Conservation (phyloP, 1,140 invertebrate genomes). For the Gerris buenoi region DNA sequence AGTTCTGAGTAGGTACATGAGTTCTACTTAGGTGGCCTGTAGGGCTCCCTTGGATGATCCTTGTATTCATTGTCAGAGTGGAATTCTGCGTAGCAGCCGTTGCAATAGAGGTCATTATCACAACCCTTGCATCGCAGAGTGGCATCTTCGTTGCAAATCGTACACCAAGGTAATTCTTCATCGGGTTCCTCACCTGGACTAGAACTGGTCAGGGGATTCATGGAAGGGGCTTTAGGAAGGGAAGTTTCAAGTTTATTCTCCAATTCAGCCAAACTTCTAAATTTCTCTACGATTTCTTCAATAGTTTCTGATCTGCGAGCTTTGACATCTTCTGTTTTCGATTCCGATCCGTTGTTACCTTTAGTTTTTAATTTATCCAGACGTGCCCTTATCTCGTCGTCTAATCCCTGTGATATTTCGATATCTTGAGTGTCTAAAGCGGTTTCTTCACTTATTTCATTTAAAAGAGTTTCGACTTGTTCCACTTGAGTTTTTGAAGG, state of each 20-base stretch:
- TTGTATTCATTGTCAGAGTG: conserved; percentile 22
- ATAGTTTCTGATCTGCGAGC: not conserved
- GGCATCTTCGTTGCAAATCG: conserved; percentile 61
- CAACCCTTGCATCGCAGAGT: conserved; percentile 48
- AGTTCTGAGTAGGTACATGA: no score
- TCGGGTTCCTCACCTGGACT: not conserved
- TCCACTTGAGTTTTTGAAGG: not conserved
- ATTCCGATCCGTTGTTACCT: not conserved
- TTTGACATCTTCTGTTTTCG: not conserved
- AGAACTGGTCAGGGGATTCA: not conserved
- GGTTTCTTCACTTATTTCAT: not conserved
- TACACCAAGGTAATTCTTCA: conserved; percentile 38
- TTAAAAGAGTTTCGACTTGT: not conserved
- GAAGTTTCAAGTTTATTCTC: not conserved
- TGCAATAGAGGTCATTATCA: conserved; percentile 53
- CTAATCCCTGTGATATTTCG: not conserved
- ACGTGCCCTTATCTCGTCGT: not conserved
- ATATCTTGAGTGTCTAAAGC: not conserved
- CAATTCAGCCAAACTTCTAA: not conserved
- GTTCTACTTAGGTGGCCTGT: no score
- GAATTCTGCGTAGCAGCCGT: conserved; percentile 41
- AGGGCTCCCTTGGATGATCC: not conserved
- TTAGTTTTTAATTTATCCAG: not conserved
- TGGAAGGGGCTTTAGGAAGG: not conserved
- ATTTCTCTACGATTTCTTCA: not conserved